Base-by-base conservation (phyloP, 1,140 invertebrate genomes). In the Asbolus verrucosus region DNA sequence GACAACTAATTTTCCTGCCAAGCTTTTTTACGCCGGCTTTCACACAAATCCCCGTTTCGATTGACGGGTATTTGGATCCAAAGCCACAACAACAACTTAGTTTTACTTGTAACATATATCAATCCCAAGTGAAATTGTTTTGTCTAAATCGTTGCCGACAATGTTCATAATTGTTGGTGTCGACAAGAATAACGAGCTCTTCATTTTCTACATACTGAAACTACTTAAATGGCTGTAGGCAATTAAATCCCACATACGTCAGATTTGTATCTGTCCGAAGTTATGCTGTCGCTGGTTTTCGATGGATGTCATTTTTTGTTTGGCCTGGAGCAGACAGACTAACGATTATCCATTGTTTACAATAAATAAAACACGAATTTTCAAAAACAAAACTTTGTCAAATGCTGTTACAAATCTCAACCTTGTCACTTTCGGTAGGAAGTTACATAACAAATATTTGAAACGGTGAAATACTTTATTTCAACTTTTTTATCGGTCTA, bases 211-310 rank as follows among this genome's bases (percentile, higher is more conserved):
- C 46, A 54, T 54, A 54, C 46, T 21, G 46, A 54, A 54, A 54
- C 46, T 54, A 54, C 46, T 54, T 54, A 19, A 54, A 54, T 54
- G 46, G 19, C 46, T 54, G 46, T 27, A 21, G 46, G 46, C 46
- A 54, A 54, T 54, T 54, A 54, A 54, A 30, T 54, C 46, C 46
- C 46, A 54, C 46, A 54, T 54, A 54, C 46, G 46, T 54, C 46
- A 54, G 46, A 54, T 54, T 54, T 54, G 46, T 54, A 54, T 54
- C 46, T 54, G 46, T 54, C 46, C 11, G 46, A 27, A 27, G 46
- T n/a, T 54, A 54, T 54, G 21, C 19, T 1, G 9, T 14, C 19
- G 24, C 33, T 36, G n/a, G n/a, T n/a, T n/a, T n/a, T n/a, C n/a
- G n/a, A n/a, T n/a, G n/a, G n/a, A n/a, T n/a, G n/a, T n/a, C n/a